Percentiles rank a stretch among this genome's conserved stretches.
These are phyloP conservation scores for Dicyrtomina minuta DNA, from an alignment of 2,888 invertebrate genomes.

Conservation along the genomic window DNA sequence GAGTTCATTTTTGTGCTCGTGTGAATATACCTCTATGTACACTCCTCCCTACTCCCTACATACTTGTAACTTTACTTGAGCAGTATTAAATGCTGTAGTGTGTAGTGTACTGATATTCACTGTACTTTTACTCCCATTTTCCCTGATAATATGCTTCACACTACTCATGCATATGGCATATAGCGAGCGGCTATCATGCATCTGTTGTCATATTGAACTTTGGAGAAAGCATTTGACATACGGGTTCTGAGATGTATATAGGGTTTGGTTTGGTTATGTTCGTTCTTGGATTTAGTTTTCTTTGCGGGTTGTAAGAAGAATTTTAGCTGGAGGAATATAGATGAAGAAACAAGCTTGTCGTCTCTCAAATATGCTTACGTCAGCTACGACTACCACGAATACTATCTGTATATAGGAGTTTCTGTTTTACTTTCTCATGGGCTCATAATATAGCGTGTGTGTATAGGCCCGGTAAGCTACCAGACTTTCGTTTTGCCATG, in stretches of 20 bases:
- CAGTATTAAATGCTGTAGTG: too few relatives aligned
- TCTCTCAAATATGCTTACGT: constrained; percentile 1
- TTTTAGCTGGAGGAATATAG: background rate
- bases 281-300: too few relatives aligned
- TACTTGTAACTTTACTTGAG: too few relatives aligned
- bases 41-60: background rate
- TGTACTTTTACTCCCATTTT: background rate
- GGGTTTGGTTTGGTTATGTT: too few relatives aligned
- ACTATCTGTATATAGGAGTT: too few relatives aligned
- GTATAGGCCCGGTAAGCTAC: too few relatives aligned
- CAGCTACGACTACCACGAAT: background rate
- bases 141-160: background rate
- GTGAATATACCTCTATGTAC: too few relatives aligned
- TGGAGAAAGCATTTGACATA: background rate
- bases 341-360: background rate
- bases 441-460: too few relatives aligned
- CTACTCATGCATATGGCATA: background rate
- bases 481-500: too few relatives aligned
- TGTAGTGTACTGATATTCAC: too few relatives aligned
- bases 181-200: background rate
- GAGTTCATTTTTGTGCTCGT: background rate
- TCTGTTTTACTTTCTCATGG: background rate
- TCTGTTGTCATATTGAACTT: too few relatives aligned
- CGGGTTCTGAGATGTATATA: too few relatives aligned
- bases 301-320: background rate